These are phyloP conservation scores for Pinna nobilis DNA, from an alignment of 1,140 invertebrate genomes.

Conservation along the genomic window DNA sequence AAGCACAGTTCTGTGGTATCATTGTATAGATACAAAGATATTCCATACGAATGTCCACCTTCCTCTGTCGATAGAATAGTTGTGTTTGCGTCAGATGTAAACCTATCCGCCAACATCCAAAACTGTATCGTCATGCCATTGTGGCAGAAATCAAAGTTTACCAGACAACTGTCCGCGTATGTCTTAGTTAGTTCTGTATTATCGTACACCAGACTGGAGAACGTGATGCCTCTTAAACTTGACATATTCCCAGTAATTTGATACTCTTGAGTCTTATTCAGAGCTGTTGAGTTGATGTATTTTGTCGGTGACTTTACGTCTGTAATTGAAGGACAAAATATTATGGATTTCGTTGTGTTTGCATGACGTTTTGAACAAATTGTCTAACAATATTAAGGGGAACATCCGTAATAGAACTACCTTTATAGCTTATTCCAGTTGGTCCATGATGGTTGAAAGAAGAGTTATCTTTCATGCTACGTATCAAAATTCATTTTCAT, in stretches of 20 bases:
- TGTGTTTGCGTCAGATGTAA: not conserved
- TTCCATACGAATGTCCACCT: constrained; percentile 1
- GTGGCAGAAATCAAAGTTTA: constrained; percentile 37
- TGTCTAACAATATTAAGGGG: no score
- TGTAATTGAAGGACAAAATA: no score
- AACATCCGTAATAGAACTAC: no score
- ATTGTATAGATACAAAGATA: constrained; percentile 15
- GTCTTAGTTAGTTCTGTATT: constrained; percentile 4
- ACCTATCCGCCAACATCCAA: constrained; percentile 14
- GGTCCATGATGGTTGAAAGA: no score
- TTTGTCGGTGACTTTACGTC: constrained; percentile 10
- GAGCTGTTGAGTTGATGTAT: not conserved
- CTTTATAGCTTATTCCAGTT: no score
- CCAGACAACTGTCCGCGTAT: constrained; percentile 23
- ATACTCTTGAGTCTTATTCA: not conserved
- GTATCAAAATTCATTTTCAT: no score
- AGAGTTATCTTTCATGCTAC: no score
- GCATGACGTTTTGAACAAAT: no score
- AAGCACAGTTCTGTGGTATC: not conserved
- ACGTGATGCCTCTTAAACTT: constrained; percentile 9
- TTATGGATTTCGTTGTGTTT: no score
- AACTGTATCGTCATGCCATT: constrained; percentile 32
- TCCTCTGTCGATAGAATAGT: constrained; percentile 8
- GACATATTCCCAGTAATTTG: not conserved
- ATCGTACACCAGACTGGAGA: constrained; percentile 10